Evolutionary conservation across 37 sponge, comb jelly and placozoan genomes (phyloP), one percentile per base, ranked within the genome.

Genomic region (Diacarnus erythraeanus): DNA sequence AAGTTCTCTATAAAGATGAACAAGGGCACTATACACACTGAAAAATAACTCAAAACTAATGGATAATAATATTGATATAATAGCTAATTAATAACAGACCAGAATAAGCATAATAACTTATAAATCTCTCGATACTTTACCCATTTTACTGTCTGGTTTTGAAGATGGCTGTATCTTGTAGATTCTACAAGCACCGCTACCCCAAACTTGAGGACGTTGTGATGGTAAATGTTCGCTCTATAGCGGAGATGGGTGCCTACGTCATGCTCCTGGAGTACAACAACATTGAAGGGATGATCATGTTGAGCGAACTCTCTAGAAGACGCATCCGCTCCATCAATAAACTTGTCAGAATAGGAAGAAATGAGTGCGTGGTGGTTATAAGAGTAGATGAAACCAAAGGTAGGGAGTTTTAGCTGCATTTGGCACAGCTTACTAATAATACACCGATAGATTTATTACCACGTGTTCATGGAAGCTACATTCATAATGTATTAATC

Each of bases 181-280:
- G 82, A 33, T 82, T 72, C 65, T 82, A 82, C 82, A 72, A 82
- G 64, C 82, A 93, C 57, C 88, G 72, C 51, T 95, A 87, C 63
- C 99, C 99, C 23, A 94, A 98, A 74, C 90, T 93, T 69, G 99
- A 98, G 47, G 96, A 98, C 37, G 96, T 98, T 41, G 99, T 98
- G 76, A 95, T 98, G 99, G 99, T 93, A 17, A 98, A 93, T 47
- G 99, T 98, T 21, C 86, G 87, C 63, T 88, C 91, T 64, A 95
- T 98, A 8, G 94, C 94, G 4, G 96, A 98, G 71, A 93, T 98
- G 94, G 99, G 99, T 10, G 96, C 99, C 0, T 98, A 98, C 83
- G 96, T 95, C 59, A 93, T 71, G 30, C 83, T 98, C 0, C 87
- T 95, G 57, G 99, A 98, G 73, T 98, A 98, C 85, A 90, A 95